Conservation (phyloP, 2,113 vertebrate genomes). For the Numenius arquata region DNA sequence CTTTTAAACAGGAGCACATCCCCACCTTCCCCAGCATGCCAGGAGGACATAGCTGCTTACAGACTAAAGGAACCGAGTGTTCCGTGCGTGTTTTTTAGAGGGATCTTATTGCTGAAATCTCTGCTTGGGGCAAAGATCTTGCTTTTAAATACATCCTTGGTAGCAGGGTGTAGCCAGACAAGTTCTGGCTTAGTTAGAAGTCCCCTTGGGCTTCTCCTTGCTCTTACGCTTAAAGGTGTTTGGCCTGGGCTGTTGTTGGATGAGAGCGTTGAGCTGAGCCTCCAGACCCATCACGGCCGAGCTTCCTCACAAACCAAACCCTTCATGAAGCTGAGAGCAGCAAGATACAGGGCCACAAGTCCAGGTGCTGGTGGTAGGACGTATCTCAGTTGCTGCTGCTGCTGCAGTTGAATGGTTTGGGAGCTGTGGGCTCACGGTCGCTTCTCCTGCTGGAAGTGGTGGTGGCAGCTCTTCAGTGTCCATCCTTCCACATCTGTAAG, state of each 20-base stretch:
- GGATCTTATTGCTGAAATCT: neutral
- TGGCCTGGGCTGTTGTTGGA: neutral
- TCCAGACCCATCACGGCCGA: neutral
- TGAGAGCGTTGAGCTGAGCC: neutral
- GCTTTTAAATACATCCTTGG: neutral
- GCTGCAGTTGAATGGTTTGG: neutral
- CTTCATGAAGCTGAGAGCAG: neutral
- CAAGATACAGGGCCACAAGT: neutral
- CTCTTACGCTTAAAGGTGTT: neutral
- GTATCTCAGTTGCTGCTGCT: neutral
- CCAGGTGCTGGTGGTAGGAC: neutral
- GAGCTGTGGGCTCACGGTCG: fast-evolving
- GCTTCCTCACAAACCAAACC: fast-evolving
- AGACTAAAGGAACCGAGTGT: neutral
- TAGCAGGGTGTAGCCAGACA: neutral
- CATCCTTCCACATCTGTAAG: neutral
- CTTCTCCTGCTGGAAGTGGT: neutral
- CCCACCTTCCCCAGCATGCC: fast-evolving
- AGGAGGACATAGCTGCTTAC: neutral
- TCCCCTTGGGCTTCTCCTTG: neutral
- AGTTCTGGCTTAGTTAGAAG: neutral
- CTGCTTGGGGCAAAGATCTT: neutral
- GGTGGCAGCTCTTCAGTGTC: neutral
- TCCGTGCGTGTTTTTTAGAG: neutral
- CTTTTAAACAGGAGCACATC: neutral